Percentiles rank a stretch among this genome's conserved stretches.
phyloP scores from a whole-genome alignment of 2,888 invertebrate genomes.

The Stenolophus ochropezus region DNA sequence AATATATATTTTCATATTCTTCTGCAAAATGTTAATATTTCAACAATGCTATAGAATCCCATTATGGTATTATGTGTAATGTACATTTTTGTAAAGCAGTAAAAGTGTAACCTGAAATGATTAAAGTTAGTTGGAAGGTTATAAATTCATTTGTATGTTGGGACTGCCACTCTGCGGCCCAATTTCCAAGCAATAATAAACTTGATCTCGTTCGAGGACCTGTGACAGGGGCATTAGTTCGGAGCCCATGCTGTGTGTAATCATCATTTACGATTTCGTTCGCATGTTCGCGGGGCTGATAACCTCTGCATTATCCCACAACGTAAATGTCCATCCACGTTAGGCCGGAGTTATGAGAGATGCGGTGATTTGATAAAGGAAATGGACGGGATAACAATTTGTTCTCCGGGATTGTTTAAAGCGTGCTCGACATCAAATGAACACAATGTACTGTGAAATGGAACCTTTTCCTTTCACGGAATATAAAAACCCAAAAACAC shows the following conservation, averaged over 20 bases:
- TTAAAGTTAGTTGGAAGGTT: background rate
- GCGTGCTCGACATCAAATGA: background rate
- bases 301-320: constrained; percentile 21
- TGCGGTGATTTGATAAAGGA: background rate
- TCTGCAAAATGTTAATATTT: no score
- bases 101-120: background rate
- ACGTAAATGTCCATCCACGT: background rate
- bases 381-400: background rate
- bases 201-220: background rate
- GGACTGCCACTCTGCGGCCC: background rate
- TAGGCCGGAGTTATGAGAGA: background rate
- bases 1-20: no score
- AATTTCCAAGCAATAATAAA: constrained; percentile 18
- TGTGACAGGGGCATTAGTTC: constrained; percentile 21
- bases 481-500: background rate
- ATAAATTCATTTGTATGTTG: background rate
- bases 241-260: background rate
- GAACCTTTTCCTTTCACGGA: background rate
- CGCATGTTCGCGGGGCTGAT: constrained; percentile 5
- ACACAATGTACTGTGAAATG: background rate
- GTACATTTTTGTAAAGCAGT: no score
- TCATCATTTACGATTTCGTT: constrained; percentile 34
- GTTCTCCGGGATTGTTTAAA: background rate
- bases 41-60: no score
- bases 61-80: no score